Conservation (phyloP, 2,113 vertebrate genomes). For the Jacana jacana region DNA sequence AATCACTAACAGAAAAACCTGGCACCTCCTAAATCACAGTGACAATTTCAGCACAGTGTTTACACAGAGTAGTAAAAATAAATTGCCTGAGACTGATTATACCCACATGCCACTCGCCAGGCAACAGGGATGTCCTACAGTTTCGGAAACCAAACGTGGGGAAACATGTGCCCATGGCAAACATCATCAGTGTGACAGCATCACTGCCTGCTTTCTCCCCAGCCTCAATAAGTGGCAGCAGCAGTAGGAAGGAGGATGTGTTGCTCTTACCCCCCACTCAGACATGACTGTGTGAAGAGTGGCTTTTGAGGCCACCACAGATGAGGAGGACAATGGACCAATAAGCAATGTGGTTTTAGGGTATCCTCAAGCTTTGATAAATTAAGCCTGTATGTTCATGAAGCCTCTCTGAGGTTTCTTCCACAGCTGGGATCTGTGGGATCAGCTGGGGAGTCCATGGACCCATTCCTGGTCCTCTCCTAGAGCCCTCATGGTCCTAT, state of each 20-base stretch:
- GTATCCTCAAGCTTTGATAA: neutral
- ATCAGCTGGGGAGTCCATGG: neutral
- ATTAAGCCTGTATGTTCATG: fast-evolving
- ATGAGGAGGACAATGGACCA: neutral
- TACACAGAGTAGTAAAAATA: neutral
- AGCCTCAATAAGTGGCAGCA: neutral
- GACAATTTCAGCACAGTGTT: slow-evolving; percentile 19
- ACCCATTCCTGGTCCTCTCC: neutral
- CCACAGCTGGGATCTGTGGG: neutral
- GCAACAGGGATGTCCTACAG: neutral
- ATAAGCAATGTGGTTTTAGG: neutral
- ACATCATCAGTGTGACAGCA: neutral
- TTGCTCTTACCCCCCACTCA: neutral
- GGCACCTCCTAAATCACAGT: neutral
- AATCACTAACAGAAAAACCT: neutral
- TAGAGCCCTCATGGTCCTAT: neutral
- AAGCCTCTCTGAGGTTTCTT: neutral
- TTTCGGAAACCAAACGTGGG: neutral
- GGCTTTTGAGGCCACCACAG: neutral
- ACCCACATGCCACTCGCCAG: neutral
- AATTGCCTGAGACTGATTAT: slow-evolving; percentile 48
- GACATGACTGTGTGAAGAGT: fast-evolving
- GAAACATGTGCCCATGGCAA: neutral
- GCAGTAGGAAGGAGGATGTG: neutral
- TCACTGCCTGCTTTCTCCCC: neutral